phyloP scores from a whole-genome alignment of 1,140 invertebrate species.

The Leptinotarsa texana region DNA sequence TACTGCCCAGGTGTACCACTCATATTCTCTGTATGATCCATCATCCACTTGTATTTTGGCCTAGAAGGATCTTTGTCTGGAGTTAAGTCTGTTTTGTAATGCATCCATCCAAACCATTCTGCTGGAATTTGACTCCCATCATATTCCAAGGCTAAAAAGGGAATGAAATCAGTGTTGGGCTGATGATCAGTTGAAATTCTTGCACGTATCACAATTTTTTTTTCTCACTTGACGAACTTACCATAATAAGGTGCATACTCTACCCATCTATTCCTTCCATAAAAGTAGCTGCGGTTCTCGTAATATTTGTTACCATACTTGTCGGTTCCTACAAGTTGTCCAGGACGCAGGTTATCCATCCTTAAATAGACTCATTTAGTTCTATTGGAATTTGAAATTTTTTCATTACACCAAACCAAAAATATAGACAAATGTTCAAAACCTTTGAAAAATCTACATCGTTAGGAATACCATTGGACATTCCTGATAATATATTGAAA shows the following conservation, averaged over 20 bases:
- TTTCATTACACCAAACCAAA: background rate
- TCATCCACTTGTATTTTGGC: slow-evolving; percentile 85
- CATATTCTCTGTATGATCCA: slow-evolving; percentile 79
- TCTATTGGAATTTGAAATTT: slow-evolving; percentile 35
- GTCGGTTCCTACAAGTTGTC: slow-evolving; percentile 88
- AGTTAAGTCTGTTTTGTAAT: slow-evolving; percentile 81
- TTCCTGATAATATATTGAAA: too few relatives aligned
- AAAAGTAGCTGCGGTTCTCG: slow-evolving; percentile 88
- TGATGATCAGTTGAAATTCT: too few relatives aligned
- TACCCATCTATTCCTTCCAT: slow-evolving; percentile 92
- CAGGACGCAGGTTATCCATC: slow-evolving; percentile 85
- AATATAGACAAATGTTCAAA: background rate
- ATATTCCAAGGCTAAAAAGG: slow-evolving; percentile 73
- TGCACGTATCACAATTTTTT: too few relatives aligned
- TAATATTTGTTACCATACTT: slow-evolving; percentile 97
- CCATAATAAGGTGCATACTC: slow-evolving; percentile 76
- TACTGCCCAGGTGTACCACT: slow-evolving; percentile 81
- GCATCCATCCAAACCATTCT: slow-evolving; percentile 89
- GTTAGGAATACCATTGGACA: too few relatives aligned
- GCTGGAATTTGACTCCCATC: slow-evolving; percentile 91
- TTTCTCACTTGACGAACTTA: slow-evolving; percentile 21
- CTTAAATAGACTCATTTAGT: slow-evolving; percentile 58
- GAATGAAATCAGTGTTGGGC: background rate
- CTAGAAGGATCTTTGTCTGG: slow-evolving; percentile 72
- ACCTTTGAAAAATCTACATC: background rate